Percentiles rank a stretch among this genome's conserved stretches.
phyloP scores from a whole-genome alignment of 2,113 vertebrate species.

The Hippocampus guttulatus region DNA sequence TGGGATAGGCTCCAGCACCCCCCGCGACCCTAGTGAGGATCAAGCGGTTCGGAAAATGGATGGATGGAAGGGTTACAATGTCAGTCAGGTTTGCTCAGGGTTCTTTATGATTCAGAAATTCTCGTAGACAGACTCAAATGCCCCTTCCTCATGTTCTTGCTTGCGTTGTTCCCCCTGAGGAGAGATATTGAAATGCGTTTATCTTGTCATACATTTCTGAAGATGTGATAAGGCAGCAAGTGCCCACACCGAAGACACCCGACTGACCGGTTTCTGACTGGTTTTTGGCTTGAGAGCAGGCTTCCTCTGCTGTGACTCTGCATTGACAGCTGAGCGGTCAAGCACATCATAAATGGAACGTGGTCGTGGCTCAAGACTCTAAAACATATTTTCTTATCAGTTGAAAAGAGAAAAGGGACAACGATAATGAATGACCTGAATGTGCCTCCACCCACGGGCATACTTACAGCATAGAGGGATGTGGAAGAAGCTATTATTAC shows the following conservation, averaged over 20 bases:
- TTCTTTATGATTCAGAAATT: slow-evolving; percentile 51
- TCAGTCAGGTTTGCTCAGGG: neutral
- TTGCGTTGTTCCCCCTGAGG: slow-evolving; percentile 36
- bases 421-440: neutral
- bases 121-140: slow-evolving; percentile 69
- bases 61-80: too few species aligned
- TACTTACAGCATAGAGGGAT: slow-evolving; percentile 61
- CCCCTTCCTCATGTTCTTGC: slow-evolving; percentile 37
- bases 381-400: slow-evolving; percentile 19
- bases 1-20: too few species aligned
- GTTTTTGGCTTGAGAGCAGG: slow-evolving; percentile 15
- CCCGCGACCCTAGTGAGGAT: too few species aligned
- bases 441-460: neutral
- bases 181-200: slow-evolving; percentile 12
- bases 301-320: neutral
- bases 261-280: slow-evolving; percentile 33
- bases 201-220: neutral
- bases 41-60: too few species aligned
- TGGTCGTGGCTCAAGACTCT: slow-evolving; percentile 59
- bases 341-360: slow-evolving; percentile 69
- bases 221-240: neutral
- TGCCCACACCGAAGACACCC: neutral
- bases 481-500: slow-evolving; percentile 20
- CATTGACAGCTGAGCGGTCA: slow-evolving; percentile 30
- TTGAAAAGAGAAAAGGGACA: neutral